phyloP scores from a whole-genome alignment of 2,797 vertebrate species.

The Sebastes miniatus region DNA sequence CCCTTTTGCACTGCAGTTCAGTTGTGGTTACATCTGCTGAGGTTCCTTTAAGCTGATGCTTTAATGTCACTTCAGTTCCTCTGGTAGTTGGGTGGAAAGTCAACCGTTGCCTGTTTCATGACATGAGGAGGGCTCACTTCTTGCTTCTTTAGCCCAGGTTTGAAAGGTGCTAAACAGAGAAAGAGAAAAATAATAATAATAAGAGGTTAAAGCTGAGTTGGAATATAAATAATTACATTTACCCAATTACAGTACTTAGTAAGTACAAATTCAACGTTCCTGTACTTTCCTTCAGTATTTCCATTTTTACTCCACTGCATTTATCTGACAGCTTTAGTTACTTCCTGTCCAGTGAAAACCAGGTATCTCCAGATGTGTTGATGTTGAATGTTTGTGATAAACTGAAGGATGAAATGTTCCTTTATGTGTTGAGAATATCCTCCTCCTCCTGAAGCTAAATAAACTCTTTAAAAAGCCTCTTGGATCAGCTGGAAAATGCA shows the following conservation, averaged over 20 bases:
- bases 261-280: not conserved
- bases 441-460: too few relatives aligned
- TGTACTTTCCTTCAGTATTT: too few relatives aligned
- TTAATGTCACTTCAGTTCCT: conserved; percentile 44
- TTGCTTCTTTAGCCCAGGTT: not conserved
- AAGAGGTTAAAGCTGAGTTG: not conserved
- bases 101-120: conserved; percentile 6
- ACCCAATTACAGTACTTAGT: not conserved
- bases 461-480: too few relatives aligned
- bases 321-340: not conserved
- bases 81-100: not conserved
- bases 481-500: too few relatives aligned
- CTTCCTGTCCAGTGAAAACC: not conserved
- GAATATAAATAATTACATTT: not conserved
- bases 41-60: not conserved
- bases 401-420: not conserved
- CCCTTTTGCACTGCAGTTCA: conserved; percentile 8
- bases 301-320: not conserved
- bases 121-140: not conserved
- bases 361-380: not conserved
- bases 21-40: conserved; percentile 11
- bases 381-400: not conserved
- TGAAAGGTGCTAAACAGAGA: conserved; percentile 24
- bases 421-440: too few relatives aligned
- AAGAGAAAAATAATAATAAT: not conserved